phyloP scores from a whole-genome alignment of 2,888 invertebrate species.

The Diaperis boleti region DNA sequence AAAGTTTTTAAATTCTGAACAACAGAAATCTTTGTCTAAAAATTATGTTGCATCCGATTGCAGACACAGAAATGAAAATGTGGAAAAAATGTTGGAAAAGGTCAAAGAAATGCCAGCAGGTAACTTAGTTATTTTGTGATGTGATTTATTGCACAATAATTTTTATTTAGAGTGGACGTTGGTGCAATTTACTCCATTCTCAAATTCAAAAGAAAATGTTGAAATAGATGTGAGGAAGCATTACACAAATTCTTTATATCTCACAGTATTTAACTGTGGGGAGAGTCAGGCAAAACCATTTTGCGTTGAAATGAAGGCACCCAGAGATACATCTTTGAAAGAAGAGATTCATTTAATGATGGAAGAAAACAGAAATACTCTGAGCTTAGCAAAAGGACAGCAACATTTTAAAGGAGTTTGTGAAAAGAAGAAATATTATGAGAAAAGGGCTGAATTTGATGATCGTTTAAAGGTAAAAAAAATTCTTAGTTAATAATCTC shows the following conservation, averaged over 20 bases:
- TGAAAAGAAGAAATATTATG: constrained; percentile 51
- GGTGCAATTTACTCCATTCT: constrained; percentile 69
- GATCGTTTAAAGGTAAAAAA: constrained; percentile 48
- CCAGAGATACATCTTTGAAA: constrained; percentile 50
- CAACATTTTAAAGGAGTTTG: constrained; percentile 47
- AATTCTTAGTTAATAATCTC: too few species aligned
- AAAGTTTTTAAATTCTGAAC: constrained; percentile 46
- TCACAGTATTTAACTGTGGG: constrained; percentile 62
- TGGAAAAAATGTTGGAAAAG: constrained; percentile 54
- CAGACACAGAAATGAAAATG: constrained; percentile 44
- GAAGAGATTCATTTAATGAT: constrained; percentile 56
- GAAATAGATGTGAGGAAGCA: constrained; percentile 51
- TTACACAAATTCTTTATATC: constrained; percentile 55
- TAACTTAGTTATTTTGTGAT: constrained; percentile 37
- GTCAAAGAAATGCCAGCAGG: constrained; percentile 62
- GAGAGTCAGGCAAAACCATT: constrained; percentile 54
- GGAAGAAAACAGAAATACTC: constrained; percentile 49
- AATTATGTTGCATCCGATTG: constrained; percentile 55
- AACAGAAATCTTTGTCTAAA: constrained; percentile 49
- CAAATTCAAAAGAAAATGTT: constrained; percentile 52
- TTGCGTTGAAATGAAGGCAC: constrained; percentile 54
- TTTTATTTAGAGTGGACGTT: constrained; percentile 72
- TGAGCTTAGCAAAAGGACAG: constrained; percentile 45
- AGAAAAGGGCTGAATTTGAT: constrained; percentile 46
- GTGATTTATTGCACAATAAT: background rate